These are phyloP conservation scores for Pseudolycoriella hygida DNA, from an alignment of 2,888 invertebrate genomes.

Conservation along the genomic window DNA sequence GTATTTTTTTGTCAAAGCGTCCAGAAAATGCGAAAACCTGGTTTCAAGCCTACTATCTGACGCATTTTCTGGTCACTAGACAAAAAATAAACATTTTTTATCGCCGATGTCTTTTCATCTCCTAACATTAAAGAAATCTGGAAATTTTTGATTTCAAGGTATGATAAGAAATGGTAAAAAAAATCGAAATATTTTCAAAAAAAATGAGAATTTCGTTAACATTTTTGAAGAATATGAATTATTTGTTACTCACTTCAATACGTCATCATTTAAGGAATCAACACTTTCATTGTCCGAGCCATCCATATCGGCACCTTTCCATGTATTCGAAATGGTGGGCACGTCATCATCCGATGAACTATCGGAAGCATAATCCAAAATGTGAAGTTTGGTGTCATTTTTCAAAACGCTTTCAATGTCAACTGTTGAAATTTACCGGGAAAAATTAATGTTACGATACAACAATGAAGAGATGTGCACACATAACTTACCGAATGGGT, in stretches of 20 bases:
- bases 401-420: slow-evolving; percentile 35
- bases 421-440: slow-evolving; percentile 10
- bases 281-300: slow-evolving; percentile 62
- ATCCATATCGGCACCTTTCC: slow-evolving; percentile 44
- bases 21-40: too few species aligned
- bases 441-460: slow-evolving; percentile 20
- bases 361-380: slow-evolving; percentile 55
- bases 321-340: slow-evolving; percentile 40
- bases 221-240: too few species aligned
- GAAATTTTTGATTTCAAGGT: too few species aligned
- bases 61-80: too few species aligned
- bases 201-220: too few species aligned
- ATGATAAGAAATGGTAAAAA: too few species aligned
- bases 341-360: slow-evolving; percentile 45
- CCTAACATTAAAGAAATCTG: too few species aligned
- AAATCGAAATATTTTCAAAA: neutral
- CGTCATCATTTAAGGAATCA: slow-evolving; percentile 58
- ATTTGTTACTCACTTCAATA: slow-evolving; percentile 39
- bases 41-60: too few species aligned
- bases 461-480: neutral
- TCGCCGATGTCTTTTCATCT: too few species aligned
- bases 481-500: slow-evolving; percentile 39
- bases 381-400: slow-evolving; percentile 35
- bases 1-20: too few species aligned
- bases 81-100: too few species aligned